Conservation (phyloP, 2,888 invertebrate species). For the Trissolcus japonicus region DNA sequence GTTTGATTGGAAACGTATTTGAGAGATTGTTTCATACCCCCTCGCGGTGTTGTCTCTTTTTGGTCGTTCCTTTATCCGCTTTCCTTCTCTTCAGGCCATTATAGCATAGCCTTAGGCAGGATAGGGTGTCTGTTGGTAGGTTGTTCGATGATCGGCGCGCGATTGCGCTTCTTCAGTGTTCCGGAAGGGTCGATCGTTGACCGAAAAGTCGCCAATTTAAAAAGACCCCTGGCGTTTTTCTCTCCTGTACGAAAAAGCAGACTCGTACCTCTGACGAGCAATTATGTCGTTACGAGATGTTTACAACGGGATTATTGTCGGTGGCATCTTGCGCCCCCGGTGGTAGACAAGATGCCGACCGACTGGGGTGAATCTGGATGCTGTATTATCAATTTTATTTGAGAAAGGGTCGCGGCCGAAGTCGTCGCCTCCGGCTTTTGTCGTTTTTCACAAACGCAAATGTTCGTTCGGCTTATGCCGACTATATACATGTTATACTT, state of each 20-base stretch:
- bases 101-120: conserved; percentile 71
- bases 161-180: conserved; percentile 67
- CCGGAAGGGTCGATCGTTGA: conserved; percentile 76
- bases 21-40: conserved; percentile 50
- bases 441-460: conserved; percentile 61
- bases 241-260: conserved; percentile 45
- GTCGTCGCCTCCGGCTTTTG: conserved; percentile 60
- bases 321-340: conserved; percentile 74
- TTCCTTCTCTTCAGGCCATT: conserved; percentile 66
- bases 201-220: conserved; percentile 77
- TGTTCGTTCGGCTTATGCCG: conserved; percentile 36
- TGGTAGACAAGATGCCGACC: conserved; percentile 53
- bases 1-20: conserved; percentile 47
- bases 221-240: conserved; percentile 72
- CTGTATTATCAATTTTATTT: conserved; percentile 72
- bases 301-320: conserved; percentile 76
- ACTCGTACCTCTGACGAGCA: conserved; percentile 66
- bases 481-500: conserved; percentile 39
- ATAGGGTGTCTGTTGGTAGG: conserved; percentile 69
- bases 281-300: conserved; percentile 76
- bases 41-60: conserved; percentile 24
- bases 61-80: conserved; percentile 39
- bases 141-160: conserved; percentile 64
- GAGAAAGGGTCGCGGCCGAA: conserved; percentile 61
- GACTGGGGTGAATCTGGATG: conserved; percentile 51